Evolutionary conservation across 2,888 invertebrate species (phyloP).

Genomic region (Meandrusa payeni): DNA sequence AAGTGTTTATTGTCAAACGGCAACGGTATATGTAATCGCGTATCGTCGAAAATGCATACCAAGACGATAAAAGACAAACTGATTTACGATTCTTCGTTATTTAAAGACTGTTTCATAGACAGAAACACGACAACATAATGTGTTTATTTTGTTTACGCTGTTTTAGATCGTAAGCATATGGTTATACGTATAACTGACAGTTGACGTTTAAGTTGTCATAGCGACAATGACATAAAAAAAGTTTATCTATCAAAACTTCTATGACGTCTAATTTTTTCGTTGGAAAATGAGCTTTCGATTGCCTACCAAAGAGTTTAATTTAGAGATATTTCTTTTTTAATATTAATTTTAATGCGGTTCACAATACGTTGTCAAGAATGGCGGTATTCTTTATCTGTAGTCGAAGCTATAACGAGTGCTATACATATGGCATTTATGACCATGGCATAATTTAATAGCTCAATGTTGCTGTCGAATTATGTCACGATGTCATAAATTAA

Average conservation of each 20-base stretch:
- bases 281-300: not conserved
- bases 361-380: not conserved
- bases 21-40: no score
- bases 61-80: no score
- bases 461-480: no score
- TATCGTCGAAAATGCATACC: no score
- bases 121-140: no score
- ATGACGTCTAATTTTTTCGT: not conserved
- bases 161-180: no score
- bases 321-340: not conserved
- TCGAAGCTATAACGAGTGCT: conserved; percentile 3
- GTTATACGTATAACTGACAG: conserved; percentile 9
- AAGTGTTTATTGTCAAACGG: no score
- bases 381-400: not conserved
- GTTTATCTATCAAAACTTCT: conserved; percentile 14
- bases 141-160: no score
- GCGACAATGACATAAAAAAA: conserved; percentile 10
- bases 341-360: conserved; percentile 6
- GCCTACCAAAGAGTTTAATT: not conserved
- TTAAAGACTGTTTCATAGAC: no score
- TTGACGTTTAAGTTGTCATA: conserved; percentile 6
- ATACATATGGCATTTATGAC: conserved; percentile 6
- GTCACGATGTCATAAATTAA: no score
- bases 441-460: conserved; percentile 1
- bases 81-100: no score